phyloP scores from a whole-genome alignment of 2,888 invertebrate species.

The Cephonodes hylas region DNA sequence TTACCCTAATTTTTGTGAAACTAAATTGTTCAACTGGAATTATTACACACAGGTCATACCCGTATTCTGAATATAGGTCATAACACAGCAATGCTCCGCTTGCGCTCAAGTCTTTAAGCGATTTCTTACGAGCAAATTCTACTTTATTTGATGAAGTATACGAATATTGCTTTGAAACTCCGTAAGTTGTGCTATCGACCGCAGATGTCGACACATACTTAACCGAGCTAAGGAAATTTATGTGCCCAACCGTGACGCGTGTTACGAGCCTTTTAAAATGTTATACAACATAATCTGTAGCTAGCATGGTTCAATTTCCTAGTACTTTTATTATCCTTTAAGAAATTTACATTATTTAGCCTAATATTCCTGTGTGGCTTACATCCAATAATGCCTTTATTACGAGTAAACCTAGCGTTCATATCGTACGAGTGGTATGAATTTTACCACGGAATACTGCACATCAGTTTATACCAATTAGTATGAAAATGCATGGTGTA shows the following conservation, averaged over 20 bases:
- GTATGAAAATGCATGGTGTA: too few species aligned
- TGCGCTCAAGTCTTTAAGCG: neutral
- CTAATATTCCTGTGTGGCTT: too few species aligned
- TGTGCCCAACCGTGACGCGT: neutral
- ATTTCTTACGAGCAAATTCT: neutral
- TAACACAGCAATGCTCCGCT: neutral
- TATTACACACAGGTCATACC: too few species aligned
- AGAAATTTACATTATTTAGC: too few species aligned
- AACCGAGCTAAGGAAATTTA: neutral
- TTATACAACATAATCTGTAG: neutral
- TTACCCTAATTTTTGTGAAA: too few species aligned
- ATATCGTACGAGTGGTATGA: too few species aligned
- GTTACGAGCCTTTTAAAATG: neutral
- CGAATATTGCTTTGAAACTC: neutral
- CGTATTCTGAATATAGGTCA: too few species aligned
- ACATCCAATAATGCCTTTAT: too few species aligned
- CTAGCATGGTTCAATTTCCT: neutral
- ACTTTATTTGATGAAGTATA: neutral
- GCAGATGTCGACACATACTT: neutral
- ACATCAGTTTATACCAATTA: too few species aligned
- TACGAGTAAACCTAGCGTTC: too few species aligned
- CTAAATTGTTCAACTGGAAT: too few species aligned
- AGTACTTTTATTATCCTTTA: neutral
- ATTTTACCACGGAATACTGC: too few species aligned
- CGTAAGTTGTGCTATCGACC: neutral